phyloP scores from a whole-genome alignment of 2,113 vertebrate species.

The Sphaerodactylus townsendi region DNA sequence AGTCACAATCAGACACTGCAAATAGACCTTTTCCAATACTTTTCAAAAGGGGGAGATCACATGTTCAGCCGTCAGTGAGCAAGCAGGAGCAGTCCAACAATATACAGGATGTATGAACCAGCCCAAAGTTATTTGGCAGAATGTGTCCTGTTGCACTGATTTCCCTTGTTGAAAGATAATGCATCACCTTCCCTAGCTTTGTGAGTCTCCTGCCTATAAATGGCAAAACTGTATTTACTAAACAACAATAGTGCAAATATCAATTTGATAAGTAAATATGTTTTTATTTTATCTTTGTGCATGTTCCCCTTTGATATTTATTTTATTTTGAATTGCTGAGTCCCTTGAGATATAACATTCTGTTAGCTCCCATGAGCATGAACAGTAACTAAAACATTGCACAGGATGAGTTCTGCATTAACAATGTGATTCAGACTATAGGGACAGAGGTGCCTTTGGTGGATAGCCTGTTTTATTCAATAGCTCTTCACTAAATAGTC shows the following conservation, averaged over 20 bases:
- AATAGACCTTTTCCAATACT: background rate
- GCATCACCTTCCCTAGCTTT: background rate
- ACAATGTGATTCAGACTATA: background rate
- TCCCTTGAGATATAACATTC: conserved; percentile 1
- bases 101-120: background rate
- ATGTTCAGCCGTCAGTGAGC: background rate
- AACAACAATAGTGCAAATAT: conserved; percentile 3
- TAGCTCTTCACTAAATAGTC: background rate
- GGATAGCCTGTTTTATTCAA: conserved; percentile 8
- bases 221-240: conserved; percentile 14
- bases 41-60: background rate
- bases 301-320: conserved; percentile 11
- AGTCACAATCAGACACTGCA: background rate
- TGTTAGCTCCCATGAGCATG: background rate
- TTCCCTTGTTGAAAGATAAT: conserved; percentile 2
- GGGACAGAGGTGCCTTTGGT: background rate
- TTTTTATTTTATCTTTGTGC: background rate
- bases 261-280: conserved; percentile 14
- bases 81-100: background rate
- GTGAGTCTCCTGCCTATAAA: background rate
- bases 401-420: conserved; percentile 2
- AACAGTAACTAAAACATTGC: background rate
- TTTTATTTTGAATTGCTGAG: conserved; percentile 14
- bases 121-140: background rate
- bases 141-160: background rate